A percentile compares a stretch with the other conserved stretches of the same genome.
Evolutionary conservation across 2,113 vertebrate genomes (phyloP).

Genomic region (Neolamprologus kungweensis): DNA sequence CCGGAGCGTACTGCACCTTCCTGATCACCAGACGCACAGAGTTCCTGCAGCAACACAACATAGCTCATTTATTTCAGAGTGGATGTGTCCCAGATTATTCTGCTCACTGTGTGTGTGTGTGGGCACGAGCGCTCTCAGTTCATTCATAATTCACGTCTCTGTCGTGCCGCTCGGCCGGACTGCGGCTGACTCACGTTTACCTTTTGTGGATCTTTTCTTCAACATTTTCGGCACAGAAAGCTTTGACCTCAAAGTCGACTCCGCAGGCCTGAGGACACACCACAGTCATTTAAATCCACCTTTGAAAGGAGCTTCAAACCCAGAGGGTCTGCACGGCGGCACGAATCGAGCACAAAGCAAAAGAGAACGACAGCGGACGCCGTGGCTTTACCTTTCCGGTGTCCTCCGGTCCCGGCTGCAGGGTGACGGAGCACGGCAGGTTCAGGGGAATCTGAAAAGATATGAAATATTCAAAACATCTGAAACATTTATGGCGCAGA

Average conservation of each 20-base stretch:
- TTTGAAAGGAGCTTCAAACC: not conserved
- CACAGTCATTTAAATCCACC: not conserved
- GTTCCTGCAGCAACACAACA: slow-evolving; percentile 71
- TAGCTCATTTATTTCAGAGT: too few species aligned
- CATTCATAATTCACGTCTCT: not conserved
- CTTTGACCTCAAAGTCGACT: slow-evolving; percentile 97
- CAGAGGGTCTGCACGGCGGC: not conserved
- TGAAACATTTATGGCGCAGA: not conserved
- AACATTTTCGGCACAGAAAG: slow-evolving; percentile 87
- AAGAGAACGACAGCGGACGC: accelerated
- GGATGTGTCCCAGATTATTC: not conserved
- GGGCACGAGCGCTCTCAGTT: not conserved
- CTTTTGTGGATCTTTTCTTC: slow-evolving; percentile 97
- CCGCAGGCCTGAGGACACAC: slow-evolving; percentile 82
- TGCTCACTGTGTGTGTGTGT: not conserved
- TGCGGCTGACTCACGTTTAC: slow-evolving; percentile 53
- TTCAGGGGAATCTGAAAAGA: slow-evolving; percentile 84
- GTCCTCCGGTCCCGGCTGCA: slow-evolving; percentile 93
- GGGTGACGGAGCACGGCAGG: slow-evolving; percentile 89
- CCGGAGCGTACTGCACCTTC: slow-evolving; percentile 91
- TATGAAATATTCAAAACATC: not conserved
- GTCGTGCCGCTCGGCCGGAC: not conserved
- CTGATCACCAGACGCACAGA: slow-evolving; percentile 91
- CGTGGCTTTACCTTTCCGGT: slow-evolving; percentile 81
- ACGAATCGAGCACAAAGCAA: not conserved